A percentile compares a stretch with the other conserved stretches of the same genome.
These are phyloP conservation scores for Rhinella marina DNA, from an alignment of 2,797 vertebrate genomes.

Conservation along the genomic window DNA sequence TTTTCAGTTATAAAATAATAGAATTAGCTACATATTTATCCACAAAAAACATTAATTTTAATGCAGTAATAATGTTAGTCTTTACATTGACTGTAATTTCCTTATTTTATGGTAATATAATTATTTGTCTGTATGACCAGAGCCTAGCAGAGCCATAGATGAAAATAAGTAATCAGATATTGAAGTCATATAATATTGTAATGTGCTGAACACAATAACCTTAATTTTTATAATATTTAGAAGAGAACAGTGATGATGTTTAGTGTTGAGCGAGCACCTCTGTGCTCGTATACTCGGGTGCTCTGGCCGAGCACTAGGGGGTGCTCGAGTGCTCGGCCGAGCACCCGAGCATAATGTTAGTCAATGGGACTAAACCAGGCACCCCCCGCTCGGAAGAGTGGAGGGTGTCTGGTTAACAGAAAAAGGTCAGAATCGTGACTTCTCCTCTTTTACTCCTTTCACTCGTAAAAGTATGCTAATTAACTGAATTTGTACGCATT, in stretches of 20 bases:
- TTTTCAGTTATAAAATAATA: not conserved
- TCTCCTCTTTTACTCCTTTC: too few relatives aligned
- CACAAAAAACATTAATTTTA: not conserved
- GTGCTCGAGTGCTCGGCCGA: too few relatives aligned
- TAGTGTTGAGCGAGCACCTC: too few relatives aligned
- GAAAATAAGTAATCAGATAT: not conserved
- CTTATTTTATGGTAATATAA: not conserved
- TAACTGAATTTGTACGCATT: too few relatives aligned
- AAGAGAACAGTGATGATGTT: not conserved
- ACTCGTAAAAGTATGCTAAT: too few relatives aligned
- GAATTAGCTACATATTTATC: not conserved
- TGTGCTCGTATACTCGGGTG: too few relatives aligned
- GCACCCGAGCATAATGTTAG: too few relatives aligned
- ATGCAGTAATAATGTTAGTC: slow-evolving; percentile 18
- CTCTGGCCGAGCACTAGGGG: too few relatives aligned
- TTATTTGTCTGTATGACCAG: not conserved
- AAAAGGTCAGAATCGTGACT: too few relatives aligned
- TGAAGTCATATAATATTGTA: not conserved
- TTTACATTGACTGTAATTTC: slow-evolving; percentile 12
- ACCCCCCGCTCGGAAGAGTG: too few relatives aligned
- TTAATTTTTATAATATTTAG: not conserved
- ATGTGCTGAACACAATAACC: not conserved
- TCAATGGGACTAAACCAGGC: too few relatives aligned
- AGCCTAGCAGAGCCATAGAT: not conserved
- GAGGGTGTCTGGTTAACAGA: too few relatives aligned